phyloP scores from a whole-genome alignment of 1,140 invertebrate species.

The Littorina saxatilis region DNA sequence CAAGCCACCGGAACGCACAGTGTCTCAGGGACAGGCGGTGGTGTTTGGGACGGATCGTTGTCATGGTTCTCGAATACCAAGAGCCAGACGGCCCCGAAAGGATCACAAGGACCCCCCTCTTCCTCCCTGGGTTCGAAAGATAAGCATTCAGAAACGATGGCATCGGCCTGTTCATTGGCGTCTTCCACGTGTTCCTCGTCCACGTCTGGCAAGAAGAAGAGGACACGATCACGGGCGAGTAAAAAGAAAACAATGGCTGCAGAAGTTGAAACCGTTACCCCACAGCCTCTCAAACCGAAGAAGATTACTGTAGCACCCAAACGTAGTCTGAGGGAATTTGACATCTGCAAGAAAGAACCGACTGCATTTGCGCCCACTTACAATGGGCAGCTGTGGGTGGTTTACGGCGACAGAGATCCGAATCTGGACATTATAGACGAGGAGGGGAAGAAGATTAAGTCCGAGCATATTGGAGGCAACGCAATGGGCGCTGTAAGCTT shows the following conservation, averaged over 20 bases:
- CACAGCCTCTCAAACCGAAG: too few relatives aligned
- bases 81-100: too few relatives aligned
- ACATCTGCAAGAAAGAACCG: not conserved
- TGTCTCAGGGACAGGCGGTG: too few relatives aligned
- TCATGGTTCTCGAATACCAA: too few relatives aligned
- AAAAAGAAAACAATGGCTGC: not conserved
- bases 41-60: too few relatives aligned
- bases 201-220: not conserved
- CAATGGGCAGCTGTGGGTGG: constrained; percentile 23
- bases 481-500: constrained; percentile 3
- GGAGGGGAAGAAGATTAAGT: not conserved
- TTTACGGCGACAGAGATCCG: constrained; percentile 23
- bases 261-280: too few relatives aligned
- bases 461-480: constrained; percentile 13
- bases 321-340: too few relatives aligned
- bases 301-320: not conserved
- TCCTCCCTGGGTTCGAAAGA: not conserved
- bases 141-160: constrained; percentile 9
- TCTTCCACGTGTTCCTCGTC: not conserved
- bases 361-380: not conserved
- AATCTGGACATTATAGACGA: constrained; percentile 20
- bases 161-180: not conserved
- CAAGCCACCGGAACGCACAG: too few relatives aligned
- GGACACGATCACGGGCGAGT: too few relatives aligned
- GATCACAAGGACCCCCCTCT: too few relatives aligned